A percentile compares a stretch with the other conserved stretches of the same genome.
Conservation (phyloP, 2,888 invertebrate genomes). For the Silvanus unidentatus region DNA sequence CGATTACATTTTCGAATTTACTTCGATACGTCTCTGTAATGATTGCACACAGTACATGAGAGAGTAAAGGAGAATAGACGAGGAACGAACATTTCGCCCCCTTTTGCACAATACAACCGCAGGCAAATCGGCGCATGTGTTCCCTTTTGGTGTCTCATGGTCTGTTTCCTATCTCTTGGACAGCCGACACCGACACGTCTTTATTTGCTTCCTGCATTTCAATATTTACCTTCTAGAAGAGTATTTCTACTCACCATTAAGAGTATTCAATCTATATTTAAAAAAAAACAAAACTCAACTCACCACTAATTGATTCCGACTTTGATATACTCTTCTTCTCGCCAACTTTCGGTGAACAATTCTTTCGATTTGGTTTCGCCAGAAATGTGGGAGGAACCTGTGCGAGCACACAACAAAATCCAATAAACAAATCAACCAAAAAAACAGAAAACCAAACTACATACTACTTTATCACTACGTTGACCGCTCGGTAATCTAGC, state of each 20-base stretch:
- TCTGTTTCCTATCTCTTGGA: constrained; percentile 10
- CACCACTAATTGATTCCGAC: constrained; percentile 41
- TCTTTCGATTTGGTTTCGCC: constrained; percentile 57
- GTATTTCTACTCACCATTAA: too few species aligned
- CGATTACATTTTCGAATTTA: too few species aligned
- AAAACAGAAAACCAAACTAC: constrained; percentile 13
- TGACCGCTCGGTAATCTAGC: constrained; percentile 81
- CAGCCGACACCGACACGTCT: constrained; percentile 15
- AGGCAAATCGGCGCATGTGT: constrained; percentile 17
- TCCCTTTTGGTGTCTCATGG: constrained; percentile 11
- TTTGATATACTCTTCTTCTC: constrained; percentile 43
- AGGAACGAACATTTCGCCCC: constrained; percentile 8
- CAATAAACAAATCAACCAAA: constrained; percentile 4
- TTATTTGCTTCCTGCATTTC: constrained; percentile 18
- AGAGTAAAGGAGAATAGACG: background rate
- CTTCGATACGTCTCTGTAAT: too few species aligned
- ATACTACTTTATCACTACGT: constrained; percentile 71
- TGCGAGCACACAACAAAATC: constrained; percentile 17
- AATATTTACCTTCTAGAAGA: too few species aligned
- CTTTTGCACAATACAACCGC: constrained; percentile 9
- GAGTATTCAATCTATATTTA: too few species aligned
- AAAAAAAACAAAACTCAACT: constrained; percentile 13
- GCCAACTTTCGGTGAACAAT: constrained; percentile 58
- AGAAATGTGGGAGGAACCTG: constrained; percentile 53
- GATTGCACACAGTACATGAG: background rate